Evolutionary conservation across 2,888 invertebrate species (phyloP).

Genomic region (Priocnemis perturbator): DNA sequence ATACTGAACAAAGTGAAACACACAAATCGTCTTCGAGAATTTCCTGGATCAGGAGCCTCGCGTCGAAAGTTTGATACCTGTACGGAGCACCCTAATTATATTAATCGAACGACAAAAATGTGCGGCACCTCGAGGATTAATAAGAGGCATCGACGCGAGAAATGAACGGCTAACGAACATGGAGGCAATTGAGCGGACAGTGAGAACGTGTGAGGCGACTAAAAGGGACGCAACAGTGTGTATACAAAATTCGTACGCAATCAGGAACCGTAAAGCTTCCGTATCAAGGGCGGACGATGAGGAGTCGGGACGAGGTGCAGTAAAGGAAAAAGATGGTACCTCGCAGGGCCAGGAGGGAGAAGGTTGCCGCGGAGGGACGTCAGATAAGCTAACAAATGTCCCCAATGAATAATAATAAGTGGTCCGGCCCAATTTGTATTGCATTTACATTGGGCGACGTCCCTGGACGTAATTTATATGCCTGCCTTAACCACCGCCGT

Average conservation of each 20-base stretch:
- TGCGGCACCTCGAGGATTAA: too few relatives aligned
- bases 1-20: too few relatives aligned
- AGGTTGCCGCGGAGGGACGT: slow-evolving; percentile 40
- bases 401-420: slow-evolving; percentile 71
- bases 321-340: slow-evolving; percentile 19
- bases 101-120: too few relatives aligned
- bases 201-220: neutral
- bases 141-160: too few relatives aligned
- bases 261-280: neutral
- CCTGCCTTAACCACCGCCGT: slow-evolving; percentile 26
- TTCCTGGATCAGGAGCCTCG: too few relatives aligned
- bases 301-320: slow-evolving; percentile 27
- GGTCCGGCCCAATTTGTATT: slow-evolving; percentile 68
- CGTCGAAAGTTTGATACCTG: too few relatives aligned
- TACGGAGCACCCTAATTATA: too few relatives aligned
- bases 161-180: too few relatives aligned
- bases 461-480: slow-evolving; percentile 62
- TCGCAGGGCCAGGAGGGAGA: slow-evolving; percentile 15
- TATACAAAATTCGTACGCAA: neutral
- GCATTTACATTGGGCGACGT: slow-evolving; percentile 66
- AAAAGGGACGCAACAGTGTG: slow-evolving; percentile 20
- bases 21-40: too few relatives aligned
- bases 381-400: slow-evolving; percentile 71
- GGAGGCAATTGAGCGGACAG: neutral
- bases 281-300: neutral